Percentiles rank a stretch among this genome's conserved stretches.
phyloP scores from a whole-genome alignment of 2,797 vertebrate species.

The Botia almorhae region DNA sequence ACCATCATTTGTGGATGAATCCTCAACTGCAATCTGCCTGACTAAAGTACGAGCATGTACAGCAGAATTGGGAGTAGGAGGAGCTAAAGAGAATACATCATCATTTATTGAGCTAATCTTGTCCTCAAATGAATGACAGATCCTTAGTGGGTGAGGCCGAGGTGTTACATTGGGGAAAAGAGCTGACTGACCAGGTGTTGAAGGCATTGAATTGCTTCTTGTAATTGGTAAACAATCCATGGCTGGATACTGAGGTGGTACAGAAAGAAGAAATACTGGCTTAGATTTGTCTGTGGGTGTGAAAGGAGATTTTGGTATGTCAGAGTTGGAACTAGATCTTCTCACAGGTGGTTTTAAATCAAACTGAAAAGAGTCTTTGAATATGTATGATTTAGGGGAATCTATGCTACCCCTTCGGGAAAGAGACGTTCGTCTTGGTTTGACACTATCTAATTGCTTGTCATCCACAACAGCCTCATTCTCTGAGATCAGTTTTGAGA shows the following conservation, averaged over 20 bases:
- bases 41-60: constrained; percentile 91
- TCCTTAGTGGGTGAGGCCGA: constrained; percentile 87
- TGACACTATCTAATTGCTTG: constrained; percentile 98
- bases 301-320: constrained; percentile 98
- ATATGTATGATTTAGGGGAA: constrained; percentile 98
- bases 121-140: constrained; percentile 97
- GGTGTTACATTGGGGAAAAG: constrained; percentile 85
- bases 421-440: constrained; percentile 95
- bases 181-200: constrained; percentile 89
- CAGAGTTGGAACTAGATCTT: constrained; percentile 95
- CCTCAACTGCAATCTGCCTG: constrained; percentile 93
- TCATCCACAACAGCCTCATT: constrained; percentile 98
- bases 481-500: constrained; percentile 97
- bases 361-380: constrained; percentile 99
- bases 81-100: constrained; percentile 92
- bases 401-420: constrained; percentile 98
- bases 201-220: constrained; percentile 98
- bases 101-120: constrained; percentile 90
- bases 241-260: constrained; percentile 85
- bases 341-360: constrained; percentile 95
- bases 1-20: constrained; percentile 86
- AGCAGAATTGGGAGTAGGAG: constrained; percentile 83
- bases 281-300: constrained; percentile 98
- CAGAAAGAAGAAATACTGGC: constrained; percentile 94
- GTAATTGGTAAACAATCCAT: constrained; percentile 98